phyloP scores from a whole-genome alignment of 2,113 vertebrate genomes.

The Panurus biarmicus region DNA sequence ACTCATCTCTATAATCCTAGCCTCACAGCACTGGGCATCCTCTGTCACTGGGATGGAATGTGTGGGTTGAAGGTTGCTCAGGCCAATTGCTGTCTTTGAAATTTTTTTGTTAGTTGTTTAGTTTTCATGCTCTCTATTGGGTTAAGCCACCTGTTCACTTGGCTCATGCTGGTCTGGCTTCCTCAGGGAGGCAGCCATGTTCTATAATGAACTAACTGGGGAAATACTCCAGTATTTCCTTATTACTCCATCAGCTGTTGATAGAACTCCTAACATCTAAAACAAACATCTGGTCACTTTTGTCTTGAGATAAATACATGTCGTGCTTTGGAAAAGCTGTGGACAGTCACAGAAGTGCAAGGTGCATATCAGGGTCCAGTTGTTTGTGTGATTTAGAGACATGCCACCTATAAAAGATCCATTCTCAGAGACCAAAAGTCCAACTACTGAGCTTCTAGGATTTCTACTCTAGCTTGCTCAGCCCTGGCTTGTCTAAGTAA shows the following conservation, averaged over 20 bases:
- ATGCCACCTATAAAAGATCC: background rate
- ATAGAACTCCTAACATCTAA: background rate
- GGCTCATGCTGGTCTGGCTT: background rate
- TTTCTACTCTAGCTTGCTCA: background rate
- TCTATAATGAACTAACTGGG: background rate
- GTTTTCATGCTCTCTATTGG: background rate
- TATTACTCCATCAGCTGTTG: too few species aligned
- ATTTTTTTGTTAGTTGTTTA: background rate
- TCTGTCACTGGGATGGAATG: fast-evolving
- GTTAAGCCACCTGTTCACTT: background rate
- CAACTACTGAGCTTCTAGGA: background rate
- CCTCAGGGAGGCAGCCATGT: background rate
- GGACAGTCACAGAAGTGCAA: background rate
- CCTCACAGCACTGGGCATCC: background rate
- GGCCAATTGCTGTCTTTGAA: background rate
- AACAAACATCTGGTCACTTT: background rate
- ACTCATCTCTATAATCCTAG: background rate
- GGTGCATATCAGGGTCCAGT: background rate
- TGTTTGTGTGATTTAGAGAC: background rate
- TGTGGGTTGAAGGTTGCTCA: background rate
- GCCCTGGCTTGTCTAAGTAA: background rate
- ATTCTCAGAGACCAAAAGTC: background rate
- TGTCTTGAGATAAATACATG: background rate
- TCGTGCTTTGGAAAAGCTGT: background rate
- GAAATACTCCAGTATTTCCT: too few species aligned